These are phyloP conservation scores for Oplegnathus fasciatus DNA, from an alignment of 2,113 vertebrate genomes.

Conservation along the genomic window DNA sequence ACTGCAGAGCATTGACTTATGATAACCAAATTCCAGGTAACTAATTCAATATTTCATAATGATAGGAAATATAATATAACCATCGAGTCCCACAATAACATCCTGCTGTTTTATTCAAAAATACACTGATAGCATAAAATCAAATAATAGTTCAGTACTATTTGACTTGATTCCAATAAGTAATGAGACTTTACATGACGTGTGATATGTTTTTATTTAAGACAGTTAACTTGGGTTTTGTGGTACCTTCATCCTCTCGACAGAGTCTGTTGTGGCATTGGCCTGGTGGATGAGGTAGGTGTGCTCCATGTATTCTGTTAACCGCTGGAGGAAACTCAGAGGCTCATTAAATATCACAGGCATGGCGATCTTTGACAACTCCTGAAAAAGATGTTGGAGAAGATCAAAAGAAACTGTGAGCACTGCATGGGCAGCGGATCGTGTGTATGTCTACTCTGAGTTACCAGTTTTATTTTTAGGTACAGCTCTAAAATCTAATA, in stretches of 20 bases:
- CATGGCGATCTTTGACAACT: slow-evolving; percentile 99
- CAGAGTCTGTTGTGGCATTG: slow-evolving; percentile 88
- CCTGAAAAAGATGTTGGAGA: slow-evolving; percentile 79
- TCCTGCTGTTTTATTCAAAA: not conserved
- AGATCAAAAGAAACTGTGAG: slow-evolving; percentile 10
- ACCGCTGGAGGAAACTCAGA: slow-evolving; percentile 95
- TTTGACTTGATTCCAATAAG: not conserved
- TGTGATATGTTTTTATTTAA: too few species aligned
- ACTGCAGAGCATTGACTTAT: slow-evolving; percentile 80
- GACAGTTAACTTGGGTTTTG: not conserved
- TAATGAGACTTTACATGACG: not conserved
- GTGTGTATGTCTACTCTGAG: not conserved
- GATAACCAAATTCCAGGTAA: slow-evolving; percentile 1
- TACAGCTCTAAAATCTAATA: not conserved
- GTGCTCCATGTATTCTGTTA: slow-evolving; percentile 98
- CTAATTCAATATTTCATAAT: slow-evolving; percentile 2
- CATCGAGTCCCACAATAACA: not conserved
- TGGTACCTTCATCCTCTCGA: slow-evolving; percentile 95
- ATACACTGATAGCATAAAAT: not conserved
- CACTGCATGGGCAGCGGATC: not conserved
- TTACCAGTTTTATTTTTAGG: not conserved
- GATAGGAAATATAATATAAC: not conserved
- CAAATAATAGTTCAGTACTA: not conserved
- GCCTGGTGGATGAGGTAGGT: slow-evolving; percentile 98
- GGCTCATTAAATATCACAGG: slow-evolving; percentile 98